A percentile compares a stretch with the other conserved stretches of the same genome.
Conservation (phyloP, 2,113 vertebrate species). For the Haliaeetus leucogaster region DNA sequence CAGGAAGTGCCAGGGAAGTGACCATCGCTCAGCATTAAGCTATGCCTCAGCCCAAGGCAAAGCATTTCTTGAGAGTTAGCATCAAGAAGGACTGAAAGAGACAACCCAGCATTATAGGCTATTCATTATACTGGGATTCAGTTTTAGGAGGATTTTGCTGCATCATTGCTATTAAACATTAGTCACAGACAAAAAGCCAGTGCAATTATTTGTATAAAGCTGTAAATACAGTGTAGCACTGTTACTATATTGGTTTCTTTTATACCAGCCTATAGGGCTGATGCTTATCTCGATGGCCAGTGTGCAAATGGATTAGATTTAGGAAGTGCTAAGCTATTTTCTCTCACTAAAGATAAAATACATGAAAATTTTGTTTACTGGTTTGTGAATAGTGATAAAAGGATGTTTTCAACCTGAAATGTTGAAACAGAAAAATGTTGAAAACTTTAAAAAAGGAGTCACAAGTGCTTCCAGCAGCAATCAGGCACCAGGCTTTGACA, state of each 20-base stretch:
- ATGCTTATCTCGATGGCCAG: conserved; percentile 12
- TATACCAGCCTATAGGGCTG: neutral
- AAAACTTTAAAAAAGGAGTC: neutral
- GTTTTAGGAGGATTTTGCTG: neutral
- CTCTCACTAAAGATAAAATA: neutral
- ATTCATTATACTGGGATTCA: neutral
- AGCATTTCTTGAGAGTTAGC: neutral
- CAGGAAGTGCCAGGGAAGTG: neutral
- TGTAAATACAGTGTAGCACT: neutral
- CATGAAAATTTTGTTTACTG: neutral
- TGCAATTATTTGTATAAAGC: neutral
- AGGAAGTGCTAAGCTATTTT: conserved; percentile 16
- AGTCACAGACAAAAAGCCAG: neutral
- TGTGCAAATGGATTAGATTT: neutral
- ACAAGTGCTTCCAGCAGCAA: neutral
- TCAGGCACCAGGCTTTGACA: neutral
- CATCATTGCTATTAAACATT: neutral
- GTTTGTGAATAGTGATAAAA: conserved; percentile 4
- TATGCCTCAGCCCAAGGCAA: neutral
- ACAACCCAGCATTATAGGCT: neutral
- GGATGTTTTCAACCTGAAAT: neutral
- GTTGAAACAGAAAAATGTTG: neutral
- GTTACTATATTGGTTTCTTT: neutral
- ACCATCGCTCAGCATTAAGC: neutral
- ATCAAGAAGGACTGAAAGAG: neutral